Percentiles rank a stretch among this genome's conserved stretches.
These are phyloP conservation scores for Masnerella sp. DNA, from an alignment of 2,888 invertebrate species.

Conservation along the genomic window DNA sequence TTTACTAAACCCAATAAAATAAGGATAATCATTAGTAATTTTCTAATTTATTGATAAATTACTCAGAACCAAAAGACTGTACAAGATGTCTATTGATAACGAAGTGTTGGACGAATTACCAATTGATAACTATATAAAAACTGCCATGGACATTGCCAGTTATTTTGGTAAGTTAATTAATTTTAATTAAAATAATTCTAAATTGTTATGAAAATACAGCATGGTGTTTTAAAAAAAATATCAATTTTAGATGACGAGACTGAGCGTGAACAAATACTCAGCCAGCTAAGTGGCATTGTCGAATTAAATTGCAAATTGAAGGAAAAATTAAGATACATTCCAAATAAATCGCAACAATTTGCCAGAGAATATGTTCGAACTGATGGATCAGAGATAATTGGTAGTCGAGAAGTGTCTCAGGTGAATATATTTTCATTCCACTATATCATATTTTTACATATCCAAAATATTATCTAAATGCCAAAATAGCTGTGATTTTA, in stretches of 20 bases:
- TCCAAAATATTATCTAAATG: too few species aligned
- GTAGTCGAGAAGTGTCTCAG: slow-evolving; percentile 17
- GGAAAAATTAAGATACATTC: slow-evolving; percentile 55
- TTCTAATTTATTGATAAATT: too few species aligned
- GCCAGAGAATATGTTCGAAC: slow-evolving; percentile 11
- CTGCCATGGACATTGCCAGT: slow-evolving; percentile 66
- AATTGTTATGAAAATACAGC: too few species aligned
- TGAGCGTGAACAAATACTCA: slow-evolving; percentile 59
- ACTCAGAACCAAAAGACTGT: too few species aligned
- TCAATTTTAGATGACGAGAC: slow-evolving; percentile 59
- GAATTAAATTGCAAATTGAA: slow-evolving; percentile 59
- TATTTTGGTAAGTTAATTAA: slow-evolving; percentile 65
- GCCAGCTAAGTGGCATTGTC: slow-evolving; percentile 61
- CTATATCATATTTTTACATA: too few species aligned
- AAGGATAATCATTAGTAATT: too few species aligned
- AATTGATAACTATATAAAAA: slow-evolving; percentile 65
- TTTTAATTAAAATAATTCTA: too few species aligned
- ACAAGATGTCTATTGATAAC: slow-evolving; percentile 31
- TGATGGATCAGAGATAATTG: too few species aligned
- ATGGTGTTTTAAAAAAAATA: too few species aligned
- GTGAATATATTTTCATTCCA: too few species aligned
- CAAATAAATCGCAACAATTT: slow-evolving; percentile 29
- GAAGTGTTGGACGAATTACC: slow-evolving; percentile 39
- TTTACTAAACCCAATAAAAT: too few species aligned
- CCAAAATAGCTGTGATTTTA: too few species aligned